These are phyloP conservation scores for Pangasius krempfi DNA, from an alignment of 2,797 vertebrate genomes.

Conservation along the genomic window DNA sequence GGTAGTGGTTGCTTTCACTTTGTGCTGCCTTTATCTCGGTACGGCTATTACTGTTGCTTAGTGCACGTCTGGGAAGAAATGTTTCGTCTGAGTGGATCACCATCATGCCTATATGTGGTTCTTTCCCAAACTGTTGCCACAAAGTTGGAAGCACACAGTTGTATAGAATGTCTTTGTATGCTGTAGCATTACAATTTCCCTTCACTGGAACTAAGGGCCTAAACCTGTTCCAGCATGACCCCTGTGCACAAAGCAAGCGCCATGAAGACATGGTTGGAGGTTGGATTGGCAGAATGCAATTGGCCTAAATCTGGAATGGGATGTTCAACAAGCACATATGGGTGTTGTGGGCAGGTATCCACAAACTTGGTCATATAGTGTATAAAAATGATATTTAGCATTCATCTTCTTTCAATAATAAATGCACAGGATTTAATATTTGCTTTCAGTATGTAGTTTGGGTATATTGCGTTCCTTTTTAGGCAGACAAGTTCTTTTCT, in stretches of 20 bases:
- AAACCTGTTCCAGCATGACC: not conserved
- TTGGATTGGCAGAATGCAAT: not conserved
- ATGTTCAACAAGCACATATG: not conserved
- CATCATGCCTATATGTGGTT: too few relatives aligned
- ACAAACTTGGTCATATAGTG: too few relatives aligned
- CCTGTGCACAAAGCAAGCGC: too few relatives aligned
- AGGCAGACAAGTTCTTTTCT: not conserved
- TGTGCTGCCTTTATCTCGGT: not conserved
- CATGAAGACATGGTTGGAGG: not conserved
- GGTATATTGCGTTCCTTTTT: too few relatives aligned
- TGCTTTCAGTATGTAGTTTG: too few relatives aligned
- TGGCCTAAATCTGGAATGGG: not conserved
- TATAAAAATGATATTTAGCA: not conserved
- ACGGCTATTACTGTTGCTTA: not conserved
- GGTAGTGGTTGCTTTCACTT: not conserved
- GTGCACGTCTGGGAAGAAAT: not conserved
- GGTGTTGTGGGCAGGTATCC: not conserved
- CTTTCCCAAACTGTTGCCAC: too few relatives aligned
- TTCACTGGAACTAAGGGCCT: too few relatives aligned
- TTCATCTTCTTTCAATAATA: not conserved
- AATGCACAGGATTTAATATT: too few relatives aligned
- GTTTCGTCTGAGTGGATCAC: too few relatives aligned
- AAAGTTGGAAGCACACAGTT: too few relatives aligned
- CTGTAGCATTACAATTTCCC: too few relatives aligned
- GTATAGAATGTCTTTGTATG: too few relatives aligned